Evolutionary conservation across 2,113 vertebrate genomes (phyloP), one percentile per base, ranked within the genome.

Genomic region (Ranitomeya variabilis): DNA sequence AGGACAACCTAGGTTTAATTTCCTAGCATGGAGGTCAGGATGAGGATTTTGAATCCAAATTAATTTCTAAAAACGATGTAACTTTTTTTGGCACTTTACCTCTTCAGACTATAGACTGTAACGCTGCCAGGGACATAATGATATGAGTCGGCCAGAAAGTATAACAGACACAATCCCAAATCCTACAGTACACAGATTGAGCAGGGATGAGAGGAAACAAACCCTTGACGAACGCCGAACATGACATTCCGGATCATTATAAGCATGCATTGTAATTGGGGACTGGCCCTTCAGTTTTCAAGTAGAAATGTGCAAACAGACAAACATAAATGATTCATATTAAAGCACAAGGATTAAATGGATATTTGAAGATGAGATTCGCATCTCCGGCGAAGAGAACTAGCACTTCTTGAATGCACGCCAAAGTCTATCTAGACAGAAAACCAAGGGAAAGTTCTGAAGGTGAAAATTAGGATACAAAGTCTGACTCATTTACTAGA

Each of bases 401-500:
- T 18, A 82, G 73, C 55, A 23, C 18, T 13, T 11, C n/a, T 66
- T 86, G 85, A 86, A 64, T 16, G 31, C 21, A 52, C 26, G 59
- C 19, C 85, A 79, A 60, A 26, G 74, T 60, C 73, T 86, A 78
- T 86, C 59, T 51, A 77, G 31, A 52, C 57, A 19, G 37, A n/a
- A 86, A 79, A 77, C 8, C 18, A 37, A 57, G 18, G 51, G 14
- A 57, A 80, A 80, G 23, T 69, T 87, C 62, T 87, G 86, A 87
- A 87, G 77, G 86, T 80, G 77, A 87, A 87, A 66, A 57, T 87
- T 80, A 87, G 86, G 51, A 59, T 80, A 80, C 62, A 80, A 57
- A 87, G 52, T 77, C 31, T 52, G n/a, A 80, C 76, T 80, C 80
- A 87, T 87, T 80, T 31, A 15, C 62, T 87, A 57, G 76, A 87